Evolutionary conservation across 2,797 vertebrate species (phyloP).

Genomic region (Scyliorhinus canicula): DNA sequence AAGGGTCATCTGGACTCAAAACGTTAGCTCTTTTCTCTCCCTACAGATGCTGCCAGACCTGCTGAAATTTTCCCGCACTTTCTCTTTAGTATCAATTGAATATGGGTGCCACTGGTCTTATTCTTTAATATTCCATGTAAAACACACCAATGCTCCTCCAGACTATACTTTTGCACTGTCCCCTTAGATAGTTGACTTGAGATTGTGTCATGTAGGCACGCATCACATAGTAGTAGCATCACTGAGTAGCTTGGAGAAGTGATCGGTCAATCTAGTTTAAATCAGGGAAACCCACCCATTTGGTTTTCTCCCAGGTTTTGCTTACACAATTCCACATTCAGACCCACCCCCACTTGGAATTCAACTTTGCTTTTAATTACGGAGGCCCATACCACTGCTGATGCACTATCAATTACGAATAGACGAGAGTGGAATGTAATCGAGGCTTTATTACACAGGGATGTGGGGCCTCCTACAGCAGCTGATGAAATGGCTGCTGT

Average conservation of each 20-base stretch:
- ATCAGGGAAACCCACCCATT: too few relatives aligned
- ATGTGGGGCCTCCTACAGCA: too few relatives aligned
- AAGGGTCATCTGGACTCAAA: too few relatives aligned
- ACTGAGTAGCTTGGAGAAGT: background rate
- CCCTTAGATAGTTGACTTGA: background rate
- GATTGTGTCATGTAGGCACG: background rate
- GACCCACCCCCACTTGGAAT: background rate
- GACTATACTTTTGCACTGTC: background rate
- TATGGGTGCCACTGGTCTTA: background rate
- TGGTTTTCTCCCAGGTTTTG: background rate
- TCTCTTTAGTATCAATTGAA: background rate
- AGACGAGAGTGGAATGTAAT: too few relatives aligned
- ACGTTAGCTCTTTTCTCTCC: too few relatives aligned
- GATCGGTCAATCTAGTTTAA: background rate
- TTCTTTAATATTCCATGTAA: background rate
- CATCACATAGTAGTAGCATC: too few relatives aligned
- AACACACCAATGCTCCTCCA: background rate
- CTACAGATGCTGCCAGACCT: too few relatives aligned
- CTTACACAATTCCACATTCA: background rate
- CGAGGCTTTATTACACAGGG: too few relatives aligned
- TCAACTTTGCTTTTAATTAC: background rate
- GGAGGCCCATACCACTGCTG: background rate
- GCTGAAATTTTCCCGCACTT: too few relatives aligned
- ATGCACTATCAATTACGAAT: too few relatives aligned
- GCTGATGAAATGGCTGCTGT: too few relatives aligned